Conservation (phyloP, 2,113 vertebrate species). For the Andinoacara biseriatus region DNA sequence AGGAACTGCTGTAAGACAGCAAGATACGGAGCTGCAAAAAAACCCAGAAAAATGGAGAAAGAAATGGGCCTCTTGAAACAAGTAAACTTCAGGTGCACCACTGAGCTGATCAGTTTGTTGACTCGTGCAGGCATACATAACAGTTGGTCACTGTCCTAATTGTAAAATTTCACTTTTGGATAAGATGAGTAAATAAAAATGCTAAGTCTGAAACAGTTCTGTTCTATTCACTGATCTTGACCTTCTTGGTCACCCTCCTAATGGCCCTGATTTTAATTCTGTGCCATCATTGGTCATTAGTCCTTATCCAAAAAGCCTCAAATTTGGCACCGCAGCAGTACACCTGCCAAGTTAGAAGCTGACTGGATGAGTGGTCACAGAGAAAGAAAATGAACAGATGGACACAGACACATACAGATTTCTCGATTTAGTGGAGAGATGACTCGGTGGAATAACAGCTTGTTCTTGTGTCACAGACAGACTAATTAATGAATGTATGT, state of each 20-base stretch:
- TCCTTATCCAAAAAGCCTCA: not conserved
- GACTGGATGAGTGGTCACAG: not conserved
- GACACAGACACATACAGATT: not conserved
- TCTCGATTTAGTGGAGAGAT: not conserved
- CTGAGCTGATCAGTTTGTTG: not conserved
- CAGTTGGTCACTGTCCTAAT: not conserved
- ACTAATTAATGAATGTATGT: not conserved
- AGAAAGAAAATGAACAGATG: conserved; percentile 2
- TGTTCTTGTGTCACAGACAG: conserved; percentile 4
- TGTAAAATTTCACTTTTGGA: not conserved
- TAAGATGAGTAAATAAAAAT: not conserved
- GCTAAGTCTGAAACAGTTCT: not conserved
- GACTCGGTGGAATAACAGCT: not conserved
- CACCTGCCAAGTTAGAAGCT: not conserved
- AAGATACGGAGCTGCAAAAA: not conserved
- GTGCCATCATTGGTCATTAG: not conserved
- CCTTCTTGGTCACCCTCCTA: not conserved
- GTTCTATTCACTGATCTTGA: not conserved
- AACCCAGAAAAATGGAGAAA: not conserved
- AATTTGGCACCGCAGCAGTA: not conserved
- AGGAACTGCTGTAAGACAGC: not conserved
- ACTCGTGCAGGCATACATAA: not conserved
- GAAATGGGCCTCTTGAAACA: not conserved
- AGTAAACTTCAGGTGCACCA: not conserved
- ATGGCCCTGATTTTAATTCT: not conserved